phyloP scores from a whole-genome alignment of 2,113 vertebrate species.

The Alethe castanea region DNA sequence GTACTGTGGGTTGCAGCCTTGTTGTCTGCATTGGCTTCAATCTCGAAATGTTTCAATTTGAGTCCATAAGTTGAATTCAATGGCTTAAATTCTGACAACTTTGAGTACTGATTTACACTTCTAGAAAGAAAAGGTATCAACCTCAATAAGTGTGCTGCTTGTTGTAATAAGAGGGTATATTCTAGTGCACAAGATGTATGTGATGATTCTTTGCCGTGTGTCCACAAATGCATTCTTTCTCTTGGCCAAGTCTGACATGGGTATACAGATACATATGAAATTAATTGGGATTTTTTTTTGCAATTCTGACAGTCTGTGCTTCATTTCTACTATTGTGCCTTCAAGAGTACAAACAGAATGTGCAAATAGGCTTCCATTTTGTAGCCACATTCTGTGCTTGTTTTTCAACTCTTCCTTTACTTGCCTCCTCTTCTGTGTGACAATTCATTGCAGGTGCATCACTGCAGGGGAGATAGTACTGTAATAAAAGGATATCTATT shows the following conservation, averaged over 20 bases:
- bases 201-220: not conserved
- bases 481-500: not conserved
- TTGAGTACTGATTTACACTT: not conserved
- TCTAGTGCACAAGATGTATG: not conserved
- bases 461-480: not conserved
- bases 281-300: not conserved
- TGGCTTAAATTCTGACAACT: not conserved
- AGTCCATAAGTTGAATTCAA: not conserved
- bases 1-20: not conserved
- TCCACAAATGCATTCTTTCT: not conserved
- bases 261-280: not conserved
- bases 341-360: not conserved
- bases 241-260: not conserved
- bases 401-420: not conserved
- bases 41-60: not conserved
- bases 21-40: not conserved
- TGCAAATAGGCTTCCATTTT: not conserved
- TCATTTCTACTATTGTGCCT: not conserved
- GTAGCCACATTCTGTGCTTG: not conserved
- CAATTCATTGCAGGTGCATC: not conserved
- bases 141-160: not conserved
- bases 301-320: not conserved
- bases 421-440: rapidly evolving
- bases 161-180: not conserved
- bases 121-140: not conserved